These are phyloP conservation scores for Crypturellus undulatus DNA, from an alignment of 2,113 vertebrate species.

Conservation along the genomic window DNA sequence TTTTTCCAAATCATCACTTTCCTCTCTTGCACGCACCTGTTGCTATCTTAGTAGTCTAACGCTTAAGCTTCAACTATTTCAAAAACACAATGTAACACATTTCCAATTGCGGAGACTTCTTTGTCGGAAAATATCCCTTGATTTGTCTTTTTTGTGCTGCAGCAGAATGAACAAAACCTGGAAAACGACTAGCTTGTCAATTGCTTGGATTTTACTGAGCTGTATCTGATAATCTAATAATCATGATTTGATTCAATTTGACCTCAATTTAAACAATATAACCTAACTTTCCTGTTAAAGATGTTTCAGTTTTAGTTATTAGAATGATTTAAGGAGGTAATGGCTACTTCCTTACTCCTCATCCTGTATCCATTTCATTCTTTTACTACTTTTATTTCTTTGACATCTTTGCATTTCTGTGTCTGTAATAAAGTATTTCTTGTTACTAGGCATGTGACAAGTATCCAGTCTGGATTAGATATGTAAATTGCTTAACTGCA, in stretches of 20 bases:
- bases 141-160: neutral
- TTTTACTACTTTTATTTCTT: slow-evolving; percentile 1
- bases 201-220: neutral
- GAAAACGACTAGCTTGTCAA: neutral
- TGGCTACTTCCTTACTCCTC: neutral
- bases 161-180: neutral
- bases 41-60: neutral
- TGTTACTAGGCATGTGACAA: neutral
- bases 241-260: neutral
- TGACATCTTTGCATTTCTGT: neutral
- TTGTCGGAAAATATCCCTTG: neutral
- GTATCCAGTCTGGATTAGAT: slow-evolving; percentile 27
- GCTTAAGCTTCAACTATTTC: neutral
- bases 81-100: neutral
- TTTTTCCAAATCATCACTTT: neutral
- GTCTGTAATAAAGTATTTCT: slow-evolving; percentile 13
- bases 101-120: slow-evolving; percentile 1
- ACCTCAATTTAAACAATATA: slow-evolving; percentile 1
- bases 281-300: slow-evolving; percentile 9
- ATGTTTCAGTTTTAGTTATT: slow-evolving; percentile 17
- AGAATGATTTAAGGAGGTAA: neutral
- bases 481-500: slow-evolving; percentile 17
- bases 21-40: neutral
- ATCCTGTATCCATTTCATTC: slow-evolving; percentile 1
- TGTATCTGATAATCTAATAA: slow-evolving; percentile 19